These are phyloP conservation scores for Vidua chalybeata DNA, from an alignment of 2,113 vertebrate genomes.

Conservation along the genomic window DNA sequence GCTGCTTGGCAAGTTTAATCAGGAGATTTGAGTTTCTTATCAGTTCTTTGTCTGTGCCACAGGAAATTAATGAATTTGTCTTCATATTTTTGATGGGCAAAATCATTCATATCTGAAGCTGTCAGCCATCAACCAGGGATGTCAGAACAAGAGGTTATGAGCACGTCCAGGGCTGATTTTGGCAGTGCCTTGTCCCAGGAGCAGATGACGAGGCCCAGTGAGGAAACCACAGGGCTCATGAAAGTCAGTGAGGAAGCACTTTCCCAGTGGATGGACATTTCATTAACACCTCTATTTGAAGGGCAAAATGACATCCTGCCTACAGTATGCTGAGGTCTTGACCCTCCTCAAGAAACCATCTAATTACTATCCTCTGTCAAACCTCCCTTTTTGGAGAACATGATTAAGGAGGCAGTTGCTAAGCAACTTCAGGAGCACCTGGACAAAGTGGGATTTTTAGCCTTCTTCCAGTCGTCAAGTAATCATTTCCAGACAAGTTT, in stretches of 20 bases:
- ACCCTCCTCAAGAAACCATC: constrained; percentile 37
- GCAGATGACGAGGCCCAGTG: background rate
- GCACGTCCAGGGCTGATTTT: background rate
- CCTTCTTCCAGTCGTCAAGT: constrained; percentile 19
- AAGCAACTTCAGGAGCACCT: constrained; percentile 56
- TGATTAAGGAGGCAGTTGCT: constrained; percentile 60
- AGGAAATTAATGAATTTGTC: background rate
- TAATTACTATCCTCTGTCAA: constrained; percentile 54
- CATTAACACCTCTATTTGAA: constrained; percentile 42
- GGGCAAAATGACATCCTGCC: constrained; percentile 32
- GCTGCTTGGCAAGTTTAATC: background rate
- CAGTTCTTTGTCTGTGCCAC: background rate
- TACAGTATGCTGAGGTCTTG: constrained; percentile 31
- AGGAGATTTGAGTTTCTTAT: background rate
- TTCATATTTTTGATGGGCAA: background rate
- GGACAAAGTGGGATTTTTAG: constrained; percentile 40
- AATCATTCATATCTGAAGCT: background rate
- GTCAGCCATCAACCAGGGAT: background rate
- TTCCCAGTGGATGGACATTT: constrained; percentile 24
- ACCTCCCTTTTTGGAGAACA: constrained; percentile 43
- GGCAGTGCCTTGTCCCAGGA: background rate
- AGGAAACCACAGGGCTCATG: background rate
- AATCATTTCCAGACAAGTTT: constrained; percentile 55
- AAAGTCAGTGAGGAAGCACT: background rate
- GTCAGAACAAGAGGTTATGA: background rate